Evolutionary conservation across 2,888 invertebrate species (phyloP).

Genomic region (Lasioglossum zephyrum): DNA sequence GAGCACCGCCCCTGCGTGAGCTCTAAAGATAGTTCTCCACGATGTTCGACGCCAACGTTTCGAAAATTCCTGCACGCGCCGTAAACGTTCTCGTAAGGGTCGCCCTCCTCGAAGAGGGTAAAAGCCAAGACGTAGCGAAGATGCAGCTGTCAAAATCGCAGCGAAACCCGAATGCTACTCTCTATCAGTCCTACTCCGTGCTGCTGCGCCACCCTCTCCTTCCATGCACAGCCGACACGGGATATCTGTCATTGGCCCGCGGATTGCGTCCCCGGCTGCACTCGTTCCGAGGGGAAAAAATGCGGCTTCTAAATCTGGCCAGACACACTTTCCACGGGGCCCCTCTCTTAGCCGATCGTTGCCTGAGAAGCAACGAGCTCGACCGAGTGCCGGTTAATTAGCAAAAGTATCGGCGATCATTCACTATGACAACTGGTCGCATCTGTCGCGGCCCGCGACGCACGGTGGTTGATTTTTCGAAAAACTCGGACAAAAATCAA

Average conservation of each 20-base stretch:
- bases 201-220: background rate
- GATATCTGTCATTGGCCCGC: slow-evolving; percentile 55
- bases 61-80: slow-evolving; percentile 76
- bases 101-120: slow-evolving; percentile 61
- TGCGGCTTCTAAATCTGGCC: slow-evolving; percentile 50
- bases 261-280: slow-evolving; percentile 21
- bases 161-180: background rate
- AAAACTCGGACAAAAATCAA: background rate
- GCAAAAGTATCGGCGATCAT: background rate
- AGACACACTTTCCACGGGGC: slow-evolving; percentile 54
- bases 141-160: slow-evolving; percentile 60
- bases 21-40: slow-evolving; percentile 77
- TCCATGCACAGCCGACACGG: slow-evolving; percentile 14
- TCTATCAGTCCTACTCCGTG: background rate
- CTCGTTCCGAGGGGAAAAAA: slow-evolving; percentile 39
- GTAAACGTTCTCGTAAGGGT: slow-evolving; percentile 45
- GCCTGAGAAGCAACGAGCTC: slow-evolving; percentile 1
- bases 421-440: background rate
- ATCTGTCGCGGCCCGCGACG: background rate
- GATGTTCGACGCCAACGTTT: slow-evolving; percentile 72
- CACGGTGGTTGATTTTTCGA: background rate
- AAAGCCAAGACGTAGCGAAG: slow-evolving; percentile 30
- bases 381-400: slow-evolving; percentile 9
- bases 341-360: slow-evolving; percentile 4
- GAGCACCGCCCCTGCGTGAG: slow-evolving; percentile 73